phyloP scores from a whole-genome alignment of 2,113 vertebrate genomes.

The Thinocorus orbignyianus region DNA sequence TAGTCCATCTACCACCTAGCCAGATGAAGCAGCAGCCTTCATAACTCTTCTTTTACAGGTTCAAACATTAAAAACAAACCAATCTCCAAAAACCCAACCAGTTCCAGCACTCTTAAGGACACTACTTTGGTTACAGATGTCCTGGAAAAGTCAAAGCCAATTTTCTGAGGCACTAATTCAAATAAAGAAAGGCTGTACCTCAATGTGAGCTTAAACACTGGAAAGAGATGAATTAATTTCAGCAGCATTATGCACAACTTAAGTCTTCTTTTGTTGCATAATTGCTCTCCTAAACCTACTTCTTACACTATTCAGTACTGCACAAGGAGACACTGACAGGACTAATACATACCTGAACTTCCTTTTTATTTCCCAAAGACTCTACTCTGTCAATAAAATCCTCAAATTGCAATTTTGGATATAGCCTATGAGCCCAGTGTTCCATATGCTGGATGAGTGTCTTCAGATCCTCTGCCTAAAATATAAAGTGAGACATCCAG shows the following conservation, averaged over 20 bases:
- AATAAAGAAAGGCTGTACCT: background rate
- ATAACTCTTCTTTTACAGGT: background rate
- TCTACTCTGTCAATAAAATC: slow-evolving; percentile 91
- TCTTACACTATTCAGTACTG: background rate
- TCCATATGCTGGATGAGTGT: slow-evolving; percentile 90
- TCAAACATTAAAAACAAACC: background rate
- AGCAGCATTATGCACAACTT: background rate
- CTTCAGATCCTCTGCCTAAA: slow-evolving; percentile 87
- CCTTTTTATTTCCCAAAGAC: slow-evolving; percentile 88
- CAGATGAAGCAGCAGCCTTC: background rate
- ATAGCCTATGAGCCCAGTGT: slow-evolving; percentile 96
- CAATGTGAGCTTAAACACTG: background rate
- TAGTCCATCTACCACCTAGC: background rate
- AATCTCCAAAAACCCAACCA: background rate
- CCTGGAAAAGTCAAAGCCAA: background rate
- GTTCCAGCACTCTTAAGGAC: background rate
- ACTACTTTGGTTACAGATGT: background rate
- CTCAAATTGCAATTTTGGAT: slow-evolving; percentile 92
- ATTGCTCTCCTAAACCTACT: background rate
- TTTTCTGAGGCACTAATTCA: background rate
- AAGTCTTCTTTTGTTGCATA: background rate
- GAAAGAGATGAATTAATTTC: background rate
- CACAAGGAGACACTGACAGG: background rate
- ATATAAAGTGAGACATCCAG: background rate
- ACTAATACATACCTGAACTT: slow-evolving; percentile 86